Conservation (phyloP, 2,113 vertebrate species). For the Pampusana beccarii region DNA sequence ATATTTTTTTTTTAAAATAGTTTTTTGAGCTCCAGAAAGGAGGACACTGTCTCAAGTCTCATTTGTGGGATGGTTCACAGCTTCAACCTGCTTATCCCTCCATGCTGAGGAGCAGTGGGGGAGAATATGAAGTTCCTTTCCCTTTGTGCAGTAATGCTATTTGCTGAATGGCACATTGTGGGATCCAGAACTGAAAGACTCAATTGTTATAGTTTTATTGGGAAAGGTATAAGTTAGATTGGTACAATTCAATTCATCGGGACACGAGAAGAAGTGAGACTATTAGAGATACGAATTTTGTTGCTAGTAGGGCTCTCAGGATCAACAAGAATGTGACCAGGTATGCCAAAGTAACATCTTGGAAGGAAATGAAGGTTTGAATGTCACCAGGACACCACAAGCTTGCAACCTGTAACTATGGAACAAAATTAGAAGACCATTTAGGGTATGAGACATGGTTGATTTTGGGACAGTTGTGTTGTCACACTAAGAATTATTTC, state of each 20-base stretch:
- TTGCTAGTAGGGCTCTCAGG: neutral
- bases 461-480: neutral
- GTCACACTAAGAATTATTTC: neutral
- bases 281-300: neutral
- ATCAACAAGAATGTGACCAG: neutral
- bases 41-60: neutral
- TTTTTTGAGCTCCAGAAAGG: neutral
- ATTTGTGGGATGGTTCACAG: neutral
- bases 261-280: neutral
- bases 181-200: conserved; percentile 17
- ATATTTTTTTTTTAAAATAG: neutral
- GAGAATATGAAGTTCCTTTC: conserved; percentile 8
- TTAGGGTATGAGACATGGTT: neutral
- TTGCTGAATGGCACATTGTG: conserved; percentile 22
- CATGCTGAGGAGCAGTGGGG: neutral
- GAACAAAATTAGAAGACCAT: neutral
- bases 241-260: neutral
- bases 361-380: neutral
- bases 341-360: neutral
- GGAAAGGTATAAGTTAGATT: neutral
- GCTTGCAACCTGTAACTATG: neutral
- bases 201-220: neutral
- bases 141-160: neutral
- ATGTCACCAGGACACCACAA: neutral
- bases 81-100: neutral